phyloP scores from a whole-genome alignment of 2,888 invertebrate species.

The Octodonta nipae region DNA sequence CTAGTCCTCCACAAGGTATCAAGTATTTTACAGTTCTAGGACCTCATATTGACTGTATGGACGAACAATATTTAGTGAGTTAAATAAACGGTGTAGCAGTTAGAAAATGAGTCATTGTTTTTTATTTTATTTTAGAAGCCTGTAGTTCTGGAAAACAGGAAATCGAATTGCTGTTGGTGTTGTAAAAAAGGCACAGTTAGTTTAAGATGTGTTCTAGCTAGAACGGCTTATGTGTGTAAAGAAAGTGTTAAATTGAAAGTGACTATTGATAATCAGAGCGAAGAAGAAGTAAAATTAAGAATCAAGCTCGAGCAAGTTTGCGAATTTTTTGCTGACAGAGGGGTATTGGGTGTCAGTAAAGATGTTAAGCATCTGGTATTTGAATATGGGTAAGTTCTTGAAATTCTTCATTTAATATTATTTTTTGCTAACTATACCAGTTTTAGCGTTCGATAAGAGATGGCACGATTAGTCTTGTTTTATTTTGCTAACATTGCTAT shows the following conservation, averaged over 20 bases:
- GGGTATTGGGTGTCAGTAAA: slow-evolving; percentile 58
- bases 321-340: slow-evolving; percentile 63
- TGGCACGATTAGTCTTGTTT: no score
- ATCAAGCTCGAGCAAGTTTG: slow-evolving; percentile 46
- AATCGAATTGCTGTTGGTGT: slow-evolving; percentile 57
- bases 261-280: slow-evolving; percentile 53
- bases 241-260: slow-evolving; percentile 55
- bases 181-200: slow-evolving; percentile 56
- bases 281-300: slow-evolving; percentile 29
- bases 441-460: no score
- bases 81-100: no score
- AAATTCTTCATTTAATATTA: neutral
- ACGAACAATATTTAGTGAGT: slow-evolving; percentile 60
- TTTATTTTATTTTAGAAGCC: slow-evolving; percentile 40
- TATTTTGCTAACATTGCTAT: no score
- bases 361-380: slow-evolving; percentile 54
- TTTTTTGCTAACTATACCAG: no score
- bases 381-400: slow-evolving; percentile 42
- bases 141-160: slow-evolving; percentile 47
- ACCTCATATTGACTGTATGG: slow-evolving; percentile 69
- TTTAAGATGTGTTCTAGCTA: slow-evolving; percentile 52
- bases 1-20: slow-evolving; percentile 64
- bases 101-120: neutral
- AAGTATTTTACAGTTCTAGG: slow-evolving; percentile 69
- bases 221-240: slow-evolving; percentile 62